Base-by-base conservation (phyloP, 2,113 vertebrate species). In the Pterocles burchelli region DNA sequence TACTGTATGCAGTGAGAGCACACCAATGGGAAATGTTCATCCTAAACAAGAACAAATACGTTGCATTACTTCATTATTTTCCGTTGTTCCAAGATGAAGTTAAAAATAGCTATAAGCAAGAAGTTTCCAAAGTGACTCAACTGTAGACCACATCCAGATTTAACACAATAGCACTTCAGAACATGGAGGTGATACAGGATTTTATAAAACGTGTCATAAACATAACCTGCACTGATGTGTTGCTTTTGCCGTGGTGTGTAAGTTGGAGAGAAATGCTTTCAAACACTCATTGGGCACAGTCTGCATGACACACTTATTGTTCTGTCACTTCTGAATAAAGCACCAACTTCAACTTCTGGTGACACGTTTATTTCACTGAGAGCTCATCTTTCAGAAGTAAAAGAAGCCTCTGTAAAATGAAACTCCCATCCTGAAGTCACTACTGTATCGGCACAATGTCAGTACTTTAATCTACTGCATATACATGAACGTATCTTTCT, bases 271-370 rank as follows among this genome's bases (percentile, higher is more conserved):
- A 45, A 25, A 31, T 12, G 10, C 9, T 92, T 90, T 86, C 45
- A 46, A 72, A 36, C 8, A 9, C 13, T 77, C 33, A 12, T 14
- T 51, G 48, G 31, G 19, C 34, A 59, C 13, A 49, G 54, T 17
- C 41, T 73, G 31, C 26, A 31, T 26, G 45, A 25, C 15, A 57
- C 2, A 0, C 29, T 77, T 80, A 67, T 43, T 73, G 17, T 66
- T 88, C 63, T 88, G 55, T 83, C 46, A 62, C 18, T 86, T 43
- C 11, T 41, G 43, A 92, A 43, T 77, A 86, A 76, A 93, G 16
- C 52, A 58, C 18, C 31, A 59, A 8, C 28, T 62, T 77, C 45
- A 67, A 6, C 24, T 66, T 86, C 51, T 74, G 16, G 29, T 89
- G 52, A 34, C 29, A n/a, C 0, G 1, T 46, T 76, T 86, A 7